phyloP scores from a whole-genome alignment of 2,888 invertebrate species.

The Hofmannophila pseudospretella region DNA sequence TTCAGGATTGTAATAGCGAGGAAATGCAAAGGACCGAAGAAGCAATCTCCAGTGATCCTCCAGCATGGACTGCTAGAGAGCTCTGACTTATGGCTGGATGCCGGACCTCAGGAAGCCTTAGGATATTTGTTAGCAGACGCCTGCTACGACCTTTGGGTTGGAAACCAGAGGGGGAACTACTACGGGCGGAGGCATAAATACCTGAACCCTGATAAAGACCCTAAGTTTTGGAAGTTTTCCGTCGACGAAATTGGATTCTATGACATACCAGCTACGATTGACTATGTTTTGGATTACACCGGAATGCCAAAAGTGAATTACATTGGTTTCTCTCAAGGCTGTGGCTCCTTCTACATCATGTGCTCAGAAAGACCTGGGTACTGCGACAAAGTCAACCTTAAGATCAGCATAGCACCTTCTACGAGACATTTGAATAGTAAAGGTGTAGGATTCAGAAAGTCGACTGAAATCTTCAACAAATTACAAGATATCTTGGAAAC shows the following conservation, averaged over 20 bases:
- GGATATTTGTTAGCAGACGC: constrained; percentile 32
- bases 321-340: constrained; percentile 88
- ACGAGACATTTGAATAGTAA: constrained; percentile 32
- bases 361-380: constrained; percentile 80
- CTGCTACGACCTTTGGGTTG: constrained; percentile 41
- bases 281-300: constrained; percentile 42
- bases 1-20: constrained; percentile 37
- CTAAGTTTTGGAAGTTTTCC: constrained; percentile 78
- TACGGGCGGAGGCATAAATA: constrained; percentile 75
- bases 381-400: constrained; percentile 78
- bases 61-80: constrained; percentile 56
- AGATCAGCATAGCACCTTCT: constrained; percentile 82
- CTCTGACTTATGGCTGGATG: constrained; percentile 49
- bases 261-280: constrained; percentile 83
- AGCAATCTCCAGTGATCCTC: constrained; percentile 41
- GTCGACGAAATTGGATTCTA: constrained; percentile 86
- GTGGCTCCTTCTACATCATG: constrained; percentile 81
- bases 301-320: constrained; percentile 37
- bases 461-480: constrained; percentile 19
- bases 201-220: constrained; percentile 39
- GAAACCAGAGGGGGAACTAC: constrained; percentile 44
- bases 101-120: constrained; percentile 39
- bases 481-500: constrained; percentile 25
- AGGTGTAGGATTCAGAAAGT: neutral
- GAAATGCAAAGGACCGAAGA: constrained; percentile 25